Conservation (phyloP, 2,888 invertebrate genomes). For the Brenthis daphne region DNA sequence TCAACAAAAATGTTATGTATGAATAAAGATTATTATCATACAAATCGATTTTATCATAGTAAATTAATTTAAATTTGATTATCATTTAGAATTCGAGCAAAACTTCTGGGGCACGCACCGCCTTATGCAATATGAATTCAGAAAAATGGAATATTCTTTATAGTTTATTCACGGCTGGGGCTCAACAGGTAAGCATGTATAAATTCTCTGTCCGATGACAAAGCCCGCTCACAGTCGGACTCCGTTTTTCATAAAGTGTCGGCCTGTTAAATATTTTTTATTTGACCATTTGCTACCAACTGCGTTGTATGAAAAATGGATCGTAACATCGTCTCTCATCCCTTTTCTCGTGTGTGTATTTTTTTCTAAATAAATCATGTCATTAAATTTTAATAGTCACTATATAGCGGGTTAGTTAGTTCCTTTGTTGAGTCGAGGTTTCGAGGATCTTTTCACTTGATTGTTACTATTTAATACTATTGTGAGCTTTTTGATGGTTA, state of each 20-base stretch:
- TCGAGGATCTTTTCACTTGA: constrained; percentile 73
- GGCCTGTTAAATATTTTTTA: constrained; percentile 81
- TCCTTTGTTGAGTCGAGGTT: constrained; percentile 70
- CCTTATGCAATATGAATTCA: constrained; percentile 74
- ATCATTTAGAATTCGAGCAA: constrained; percentile 9
- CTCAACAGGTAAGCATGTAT: constrained; percentile 77
- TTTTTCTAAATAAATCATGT: constrained; percentile 80
- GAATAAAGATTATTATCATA: too few species aligned
- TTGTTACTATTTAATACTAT: constrained; percentile 79
- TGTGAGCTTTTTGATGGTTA: constrained; percentile 70
- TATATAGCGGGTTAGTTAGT: constrained; percentile 76
- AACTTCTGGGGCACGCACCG: constrained; percentile 54
- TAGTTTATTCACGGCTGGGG: constrained; percentile 76
- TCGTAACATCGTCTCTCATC: constrained; percentile 71
- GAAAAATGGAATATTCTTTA: constrained; percentile 80
- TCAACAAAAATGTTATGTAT: too few species aligned
- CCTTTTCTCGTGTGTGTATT: constrained; percentile 74
- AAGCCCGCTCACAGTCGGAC: constrained; percentile 70
- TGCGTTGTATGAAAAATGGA: constrained; percentile 82
- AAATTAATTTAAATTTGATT: too few species aligned
- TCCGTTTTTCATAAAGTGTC: constrained; percentile 81
- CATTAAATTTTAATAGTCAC: constrained; percentile 83
- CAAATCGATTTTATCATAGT: too few species aligned
- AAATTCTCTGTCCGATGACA: constrained; percentile 77
- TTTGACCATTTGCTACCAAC: constrained; percentile 82